A percentile compares a stretch with the other conserved stretches of the same genome.
Evolutionary conservation across 2,113 vertebrate species (phyloP).

Genomic region (Myrmecophaga tridactyla): DNA sequence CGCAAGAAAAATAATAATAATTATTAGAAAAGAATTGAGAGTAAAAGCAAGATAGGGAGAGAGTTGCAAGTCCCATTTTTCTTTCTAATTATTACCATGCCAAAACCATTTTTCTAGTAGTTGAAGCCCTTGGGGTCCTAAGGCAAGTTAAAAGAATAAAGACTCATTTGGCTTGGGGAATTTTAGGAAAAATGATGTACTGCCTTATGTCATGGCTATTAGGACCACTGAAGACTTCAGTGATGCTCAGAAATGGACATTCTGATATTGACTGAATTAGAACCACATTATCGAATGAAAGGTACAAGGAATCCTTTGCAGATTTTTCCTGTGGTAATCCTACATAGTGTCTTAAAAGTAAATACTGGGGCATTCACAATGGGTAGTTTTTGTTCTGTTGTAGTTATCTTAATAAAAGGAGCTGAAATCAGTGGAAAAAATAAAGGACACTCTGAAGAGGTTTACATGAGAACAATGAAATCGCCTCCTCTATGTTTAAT

Average conservation of each 20-base stretch:
- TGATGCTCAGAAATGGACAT: background rate
- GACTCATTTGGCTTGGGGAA: background rate
- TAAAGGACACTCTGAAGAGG: background rate
- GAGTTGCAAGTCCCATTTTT: background rate
- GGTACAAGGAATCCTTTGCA: background rate
- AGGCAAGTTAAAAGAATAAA: background rate
- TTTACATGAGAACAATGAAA: background rate
- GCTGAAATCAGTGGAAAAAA: background rate
- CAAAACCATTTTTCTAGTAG: background rate
- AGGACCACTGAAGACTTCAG: background rate
- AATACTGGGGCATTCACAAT: background rate
- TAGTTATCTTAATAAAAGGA: background rate
- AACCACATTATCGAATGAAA: background rate
- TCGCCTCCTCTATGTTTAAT: background rate
- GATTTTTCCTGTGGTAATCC: background rate
- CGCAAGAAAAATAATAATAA: background rate
- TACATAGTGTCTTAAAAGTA: background rate
- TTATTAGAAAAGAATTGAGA: background rate
- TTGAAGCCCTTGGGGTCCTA: background rate
- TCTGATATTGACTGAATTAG: background rate
- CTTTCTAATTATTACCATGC: background rate
- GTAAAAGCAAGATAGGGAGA: background rate
- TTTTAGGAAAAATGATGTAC: background rate
- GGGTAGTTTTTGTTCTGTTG: background rate
- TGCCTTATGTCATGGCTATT: background rate